Evolutionary conservation across 53 echinoderm and acorn worm genomes (phyloP).

Genomic region (Arbacia lixula): DNA sequence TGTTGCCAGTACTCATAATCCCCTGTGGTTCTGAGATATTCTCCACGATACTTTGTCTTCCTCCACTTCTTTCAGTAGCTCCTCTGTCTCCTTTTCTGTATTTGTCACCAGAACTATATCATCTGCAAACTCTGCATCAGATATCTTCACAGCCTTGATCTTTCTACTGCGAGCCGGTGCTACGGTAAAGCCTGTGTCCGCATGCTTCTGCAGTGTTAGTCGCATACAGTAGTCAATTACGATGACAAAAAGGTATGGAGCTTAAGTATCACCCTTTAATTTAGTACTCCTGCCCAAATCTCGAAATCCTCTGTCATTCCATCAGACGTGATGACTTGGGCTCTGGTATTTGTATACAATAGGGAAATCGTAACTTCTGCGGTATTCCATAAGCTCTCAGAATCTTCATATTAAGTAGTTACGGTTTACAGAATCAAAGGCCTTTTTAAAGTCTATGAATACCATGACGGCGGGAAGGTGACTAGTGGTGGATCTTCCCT

Average conservation of each 20-base stretch:
- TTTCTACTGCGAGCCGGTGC: too few relatives aligned
- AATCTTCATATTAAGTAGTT: too few relatives aligned
- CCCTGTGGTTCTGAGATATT: neutral
- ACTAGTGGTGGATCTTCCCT: slow-evolving; percentile 16
- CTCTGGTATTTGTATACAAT: slow-evolving; percentile 20
- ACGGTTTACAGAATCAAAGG: slow-evolving; percentile 40
- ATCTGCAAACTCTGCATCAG: too few relatives aligned
- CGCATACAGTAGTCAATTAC: too few relatives aligned
- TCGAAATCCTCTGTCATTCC: slow-evolving; percentile 17
- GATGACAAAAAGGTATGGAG: too few relatives aligned
- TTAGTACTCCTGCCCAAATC: slow-evolving; percentile 43
- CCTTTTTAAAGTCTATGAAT: slow-evolving; percentile 39
- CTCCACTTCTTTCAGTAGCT: slow-evolving; percentile 12
- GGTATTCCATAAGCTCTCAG: slow-evolving; percentile 34
- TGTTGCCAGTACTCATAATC: neutral
- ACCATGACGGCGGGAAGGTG: slow-evolving; percentile 29
- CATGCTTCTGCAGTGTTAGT: too few relatives aligned
- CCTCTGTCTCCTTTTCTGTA: slow-evolving; percentile 30
- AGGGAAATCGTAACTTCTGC: slow-evolving; percentile 14
- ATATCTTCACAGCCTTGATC: too few relatives aligned
- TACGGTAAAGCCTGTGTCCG: too few relatives aligned
- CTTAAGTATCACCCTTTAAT: slow-evolving; percentile 55
- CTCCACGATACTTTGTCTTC: neutral
- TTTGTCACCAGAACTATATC: too few relatives aligned
- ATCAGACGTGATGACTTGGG: slow-evolving; percentile 39